Percentiles rank a stretch among this genome's conserved stretches.
Evolutionary conservation across 1,140 invertebrate genomes (phyloP).

Genomic region (Platorchestia sp.): DNA sequence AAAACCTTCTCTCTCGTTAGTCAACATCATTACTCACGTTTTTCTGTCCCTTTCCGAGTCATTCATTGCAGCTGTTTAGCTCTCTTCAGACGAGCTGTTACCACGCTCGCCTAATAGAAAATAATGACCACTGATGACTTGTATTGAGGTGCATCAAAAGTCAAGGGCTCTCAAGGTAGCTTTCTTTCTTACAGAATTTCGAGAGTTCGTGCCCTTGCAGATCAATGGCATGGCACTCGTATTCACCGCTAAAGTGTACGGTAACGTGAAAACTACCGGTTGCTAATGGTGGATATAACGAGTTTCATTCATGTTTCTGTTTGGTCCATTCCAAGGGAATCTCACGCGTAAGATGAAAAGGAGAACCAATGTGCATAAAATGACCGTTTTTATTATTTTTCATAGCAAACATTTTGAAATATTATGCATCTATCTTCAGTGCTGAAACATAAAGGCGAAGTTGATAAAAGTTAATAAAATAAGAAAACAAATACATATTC

Average conservation of each 20-base stretch:
- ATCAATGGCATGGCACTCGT: neutral
- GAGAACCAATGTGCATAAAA: too few species aligned
- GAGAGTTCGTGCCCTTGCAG: neutral
- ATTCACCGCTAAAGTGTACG: neutral
- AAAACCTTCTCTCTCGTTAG: conserved; percentile 50
- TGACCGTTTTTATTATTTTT: too few species aligned
- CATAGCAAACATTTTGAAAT: too few species aligned
- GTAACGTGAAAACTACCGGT: neutral
- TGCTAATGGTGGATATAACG: neutral
- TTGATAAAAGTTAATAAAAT: too few species aligned
- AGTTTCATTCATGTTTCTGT: too few species aligned
- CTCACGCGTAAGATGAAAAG: too few species aligned
- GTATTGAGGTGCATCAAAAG: conserved; percentile 19
- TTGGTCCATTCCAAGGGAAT: too few species aligned
- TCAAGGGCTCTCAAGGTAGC: neutral
- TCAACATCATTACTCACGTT: conserved; percentile 55
- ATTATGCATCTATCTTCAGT: too few species aligned
- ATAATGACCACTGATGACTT: conserved; percentile 2
- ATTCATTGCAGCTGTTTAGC: conserved; percentile 29
- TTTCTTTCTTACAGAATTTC: neutral
- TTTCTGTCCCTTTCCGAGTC: conserved; percentile 32
- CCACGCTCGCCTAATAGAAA: neutral
- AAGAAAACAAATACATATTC: too few species aligned
- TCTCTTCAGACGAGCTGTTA: conserved; percentile 26
- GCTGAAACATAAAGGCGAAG: too few species aligned